phyloP scores from a whole-genome alignment of 2,113 vertebrate genomes.

The Casuarius casuarius region DNA sequence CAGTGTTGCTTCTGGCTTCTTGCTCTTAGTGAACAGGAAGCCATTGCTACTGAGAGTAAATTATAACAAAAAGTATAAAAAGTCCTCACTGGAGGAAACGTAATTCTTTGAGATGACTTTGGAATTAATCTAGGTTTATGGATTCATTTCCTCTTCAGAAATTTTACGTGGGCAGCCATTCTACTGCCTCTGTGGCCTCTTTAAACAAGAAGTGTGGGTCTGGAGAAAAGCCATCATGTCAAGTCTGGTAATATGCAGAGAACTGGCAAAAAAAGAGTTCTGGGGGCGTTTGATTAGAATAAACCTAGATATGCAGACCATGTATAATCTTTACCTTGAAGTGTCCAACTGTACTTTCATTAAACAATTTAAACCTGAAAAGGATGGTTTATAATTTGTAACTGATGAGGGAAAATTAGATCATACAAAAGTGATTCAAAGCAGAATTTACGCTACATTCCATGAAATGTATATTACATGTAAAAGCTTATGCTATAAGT shows the following conservation, averaged over 20 bases:
- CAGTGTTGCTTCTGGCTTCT: background rate
- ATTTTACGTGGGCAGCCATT: background rate
- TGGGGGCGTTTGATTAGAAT: background rate
- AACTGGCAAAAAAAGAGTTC: background rate
- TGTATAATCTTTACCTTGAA: background rate
- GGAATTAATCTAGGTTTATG: background rate
- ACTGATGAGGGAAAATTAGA: background rate
- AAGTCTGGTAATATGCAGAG: background rate
- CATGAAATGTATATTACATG: fast-evolving
- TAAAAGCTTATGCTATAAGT: background rate
- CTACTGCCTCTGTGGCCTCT: fast-evolving
- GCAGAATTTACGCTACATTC: background rate
- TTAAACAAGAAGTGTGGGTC: background rate
- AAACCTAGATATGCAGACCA: background rate
- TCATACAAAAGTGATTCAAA: background rate
- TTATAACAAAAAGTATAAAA: background rate
- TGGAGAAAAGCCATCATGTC: background rate
- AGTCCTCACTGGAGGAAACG: background rate
- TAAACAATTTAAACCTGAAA: background rate
- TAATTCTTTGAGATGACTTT: background rate
- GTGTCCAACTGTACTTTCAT: background rate
- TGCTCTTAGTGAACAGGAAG: background rate
- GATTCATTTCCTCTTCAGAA: background rate
- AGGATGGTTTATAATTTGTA: background rate
- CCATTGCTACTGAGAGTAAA: background rate